Conservation (phyloP, 2,113 vertebrate genomes). For the Corythaixoides concolor region DNA sequence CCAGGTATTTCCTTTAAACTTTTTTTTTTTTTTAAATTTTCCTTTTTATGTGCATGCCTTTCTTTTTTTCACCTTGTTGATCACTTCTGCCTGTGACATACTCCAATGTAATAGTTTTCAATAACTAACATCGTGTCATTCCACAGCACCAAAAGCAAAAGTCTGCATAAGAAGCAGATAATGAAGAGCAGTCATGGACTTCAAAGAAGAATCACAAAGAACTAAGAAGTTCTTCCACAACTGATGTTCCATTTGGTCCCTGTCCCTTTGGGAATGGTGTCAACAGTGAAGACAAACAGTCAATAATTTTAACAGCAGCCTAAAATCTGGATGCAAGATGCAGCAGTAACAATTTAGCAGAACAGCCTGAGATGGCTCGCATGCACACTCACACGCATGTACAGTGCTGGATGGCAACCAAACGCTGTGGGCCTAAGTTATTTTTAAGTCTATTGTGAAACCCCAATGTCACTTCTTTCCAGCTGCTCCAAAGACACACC, state of each 20-base stretch:
- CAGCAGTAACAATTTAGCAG: neutral
- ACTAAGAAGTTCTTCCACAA: neutral
- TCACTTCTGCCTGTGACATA: neutral
- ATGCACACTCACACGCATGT: neutral
- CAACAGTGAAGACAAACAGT: neutral
- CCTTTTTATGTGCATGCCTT: neutral
- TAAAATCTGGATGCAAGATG: neutral
- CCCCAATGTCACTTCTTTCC: neutral
- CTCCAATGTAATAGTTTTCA: neutral
- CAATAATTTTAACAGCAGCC: neutral
- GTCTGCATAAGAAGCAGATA: neutral
- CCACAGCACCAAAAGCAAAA: neutral
- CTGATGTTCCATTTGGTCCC: neutral
- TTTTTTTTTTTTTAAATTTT: neutral
- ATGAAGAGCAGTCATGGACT: neutral
- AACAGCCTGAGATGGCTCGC: neutral
- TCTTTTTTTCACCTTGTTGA: neutral
- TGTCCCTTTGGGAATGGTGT: neutral
- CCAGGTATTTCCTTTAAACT: neutral
- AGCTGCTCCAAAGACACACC: neutral
- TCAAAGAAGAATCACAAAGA: neutral
- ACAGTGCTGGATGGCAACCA: neutral
- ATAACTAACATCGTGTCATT: neutral
- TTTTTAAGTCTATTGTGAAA: slow-evolving; percentile 48
- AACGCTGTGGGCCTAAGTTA: neutral